Percentiles rank a stretch among this genome's conserved stretches.
phyloP scores from a whole-genome alignment of 92 coral and sea anemone species.

The Actinernus sp. region DNA sequence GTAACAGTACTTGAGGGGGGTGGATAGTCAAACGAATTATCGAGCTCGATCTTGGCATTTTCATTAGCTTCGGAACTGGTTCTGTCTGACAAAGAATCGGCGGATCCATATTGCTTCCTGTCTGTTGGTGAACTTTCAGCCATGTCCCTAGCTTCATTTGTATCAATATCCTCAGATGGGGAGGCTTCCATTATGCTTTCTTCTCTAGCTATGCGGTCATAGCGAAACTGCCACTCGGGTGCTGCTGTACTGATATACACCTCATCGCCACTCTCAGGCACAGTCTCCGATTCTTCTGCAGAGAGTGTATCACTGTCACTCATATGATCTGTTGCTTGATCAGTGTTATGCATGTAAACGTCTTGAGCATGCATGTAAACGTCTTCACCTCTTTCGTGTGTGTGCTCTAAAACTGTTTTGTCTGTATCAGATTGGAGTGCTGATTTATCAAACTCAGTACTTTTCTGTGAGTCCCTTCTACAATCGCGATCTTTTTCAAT shows the following conservation, averaged over 20 bases:
- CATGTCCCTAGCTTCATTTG: neutral
- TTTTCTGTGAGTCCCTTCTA: no score
- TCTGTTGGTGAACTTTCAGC: neutral
- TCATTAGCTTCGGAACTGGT: neutral
- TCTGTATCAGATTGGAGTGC: neutral
- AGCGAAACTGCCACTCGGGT: neutral
- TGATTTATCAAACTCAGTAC: neutral
- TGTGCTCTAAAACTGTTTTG: neutral
- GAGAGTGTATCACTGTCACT: conserved; percentile 91
- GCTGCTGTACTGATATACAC: conserved; percentile 27
- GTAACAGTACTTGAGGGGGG: conserved; percentile 4
- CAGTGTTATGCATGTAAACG: neutral
- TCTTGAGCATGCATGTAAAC: neutral
- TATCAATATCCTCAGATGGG: no score
- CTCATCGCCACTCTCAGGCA: conserved; percentile 72
- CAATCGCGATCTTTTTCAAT: no score
- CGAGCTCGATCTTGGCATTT: neutral
- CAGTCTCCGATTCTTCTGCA: conserved; percentile 78
- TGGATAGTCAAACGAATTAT: no score
- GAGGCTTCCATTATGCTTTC: no score
- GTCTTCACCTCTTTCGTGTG: neutral
- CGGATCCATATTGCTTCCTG: neutral
- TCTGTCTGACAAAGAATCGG: neutral
- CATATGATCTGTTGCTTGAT: conserved; percentile 47
- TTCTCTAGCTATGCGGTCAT: neutral